phyloP scores from a whole-genome alignment of 2,797 vertebrate genomes.

The Mareca penelope region DNA sequence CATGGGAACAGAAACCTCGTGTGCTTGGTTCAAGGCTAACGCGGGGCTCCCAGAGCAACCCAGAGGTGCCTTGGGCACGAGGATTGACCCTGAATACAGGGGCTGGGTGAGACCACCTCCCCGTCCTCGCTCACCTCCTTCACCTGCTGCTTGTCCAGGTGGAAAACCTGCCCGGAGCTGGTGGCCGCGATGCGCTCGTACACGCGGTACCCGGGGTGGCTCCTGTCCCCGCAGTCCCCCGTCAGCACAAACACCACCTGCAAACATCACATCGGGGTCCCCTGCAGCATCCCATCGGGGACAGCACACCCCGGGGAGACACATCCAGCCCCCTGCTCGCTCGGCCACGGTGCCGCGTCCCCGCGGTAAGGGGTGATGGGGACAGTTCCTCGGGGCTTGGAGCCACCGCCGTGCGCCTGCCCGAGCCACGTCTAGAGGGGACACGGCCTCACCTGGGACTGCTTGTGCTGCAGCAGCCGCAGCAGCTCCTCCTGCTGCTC shows the following conservation, averaged over 20 bases:
- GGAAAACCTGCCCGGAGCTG: conserved; percentile 96
- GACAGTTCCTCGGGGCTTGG: fast-evolving
- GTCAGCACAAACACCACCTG: conserved; percentile 97
- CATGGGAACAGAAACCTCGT: background rate
- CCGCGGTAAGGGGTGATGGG: fast-evolving
- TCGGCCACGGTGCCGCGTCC: background rate
- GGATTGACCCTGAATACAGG: background rate
- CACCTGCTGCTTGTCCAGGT: conserved; percentile 96
- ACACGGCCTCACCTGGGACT: conserved; percentile 86
- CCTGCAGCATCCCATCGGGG: fast-evolving
- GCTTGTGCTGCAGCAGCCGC: conserved; percentile 89
- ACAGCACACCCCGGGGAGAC: background rate
- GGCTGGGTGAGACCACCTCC: background rate
- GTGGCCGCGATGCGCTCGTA: conserved; percentile 94
- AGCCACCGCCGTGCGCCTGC: fast-evolving
- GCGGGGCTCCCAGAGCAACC: fast-evolving
- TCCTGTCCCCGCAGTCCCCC: conserved; percentile 93
- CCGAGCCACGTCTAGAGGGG: fast-evolving
- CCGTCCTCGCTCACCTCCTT: conserved; percentile 84
- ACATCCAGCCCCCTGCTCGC: fast-evolving
- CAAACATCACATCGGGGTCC: background rate
- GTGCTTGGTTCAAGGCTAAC: background rate
- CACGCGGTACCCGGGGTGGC: conserved; percentile 90
- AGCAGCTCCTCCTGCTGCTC: conserved; percentile 88
- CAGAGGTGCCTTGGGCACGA: background rate